Percentiles rank a stretch among this genome's conserved stretches.
Conservation (phyloP, 2,797 vertebrate genomes). For the Sebastes aleutianus region DNA sequence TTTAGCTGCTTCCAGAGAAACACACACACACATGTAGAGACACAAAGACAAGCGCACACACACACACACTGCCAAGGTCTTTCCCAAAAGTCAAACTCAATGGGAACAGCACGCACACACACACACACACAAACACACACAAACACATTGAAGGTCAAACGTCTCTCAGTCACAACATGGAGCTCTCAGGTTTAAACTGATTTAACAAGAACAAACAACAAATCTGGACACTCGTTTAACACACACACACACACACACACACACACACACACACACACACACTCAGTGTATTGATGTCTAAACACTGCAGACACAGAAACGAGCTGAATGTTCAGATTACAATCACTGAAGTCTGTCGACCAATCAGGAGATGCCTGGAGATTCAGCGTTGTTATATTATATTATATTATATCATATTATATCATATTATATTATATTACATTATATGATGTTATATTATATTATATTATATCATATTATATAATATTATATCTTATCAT, state of each 20-base stretch:
- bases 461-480: no score
- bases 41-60: neutral
- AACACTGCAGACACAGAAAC: neutral
- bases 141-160: slow-evolving; percentile 3
- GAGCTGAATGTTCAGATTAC: neutral
- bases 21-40: neutral
- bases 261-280: neutral
- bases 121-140: slow-evolving; percentile 3
- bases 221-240: neutral
- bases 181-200: neutral
- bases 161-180: slow-evolving; percentile 35
- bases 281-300: neutral
- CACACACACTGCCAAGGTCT: slow-evolving; percentile 19
- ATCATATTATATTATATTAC: no score
- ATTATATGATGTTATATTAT: no score
- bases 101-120: neutral
- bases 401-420: no score
- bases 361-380: neutral
- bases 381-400: no score
- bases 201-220: neutral
- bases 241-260: neutral
- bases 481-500: no score
- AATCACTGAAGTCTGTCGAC: neutral
- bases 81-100: slow-evolving; percentile 28
- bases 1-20: slow-evolving; percentile 3